phyloP scores from a whole-genome alignment of 2,888 invertebrate genomes.

The Camptogramma bilineatum region DNA sequence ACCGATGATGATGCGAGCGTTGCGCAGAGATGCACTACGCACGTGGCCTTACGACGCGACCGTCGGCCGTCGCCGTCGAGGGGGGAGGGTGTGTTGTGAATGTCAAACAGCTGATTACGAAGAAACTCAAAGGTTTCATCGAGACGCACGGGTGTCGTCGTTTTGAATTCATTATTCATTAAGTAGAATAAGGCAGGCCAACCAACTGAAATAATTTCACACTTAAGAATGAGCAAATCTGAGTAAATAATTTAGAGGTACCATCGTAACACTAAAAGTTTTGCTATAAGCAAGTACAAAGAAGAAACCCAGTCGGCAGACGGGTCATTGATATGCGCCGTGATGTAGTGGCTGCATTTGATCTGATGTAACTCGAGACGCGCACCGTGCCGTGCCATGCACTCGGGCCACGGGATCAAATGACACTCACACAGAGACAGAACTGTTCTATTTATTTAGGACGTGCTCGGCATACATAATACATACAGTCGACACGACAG shows the following conservation, averaged over 20 bases:
- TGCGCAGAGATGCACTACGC: conserved; percentile 67
- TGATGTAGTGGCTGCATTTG: conserved; percentile 42
- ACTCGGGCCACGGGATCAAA: conserved; percentile 31
- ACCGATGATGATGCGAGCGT: conserved; percentile 51
- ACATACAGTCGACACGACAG: conserved; percentile 13
- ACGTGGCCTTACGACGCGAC: conserved; percentile 43
- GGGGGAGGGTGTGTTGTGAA: conserved; percentile 51
- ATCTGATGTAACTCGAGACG: conserved; percentile 38
- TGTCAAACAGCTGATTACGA: conserved; percentile 79
- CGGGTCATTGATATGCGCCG: conserved; percentile 36
- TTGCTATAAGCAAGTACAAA: background rate
- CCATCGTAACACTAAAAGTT: background rate
- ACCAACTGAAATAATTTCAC: background rate
- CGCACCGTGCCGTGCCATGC: conserved; percentile 25
- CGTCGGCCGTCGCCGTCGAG: conserved; percentile 26
- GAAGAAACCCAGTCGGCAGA: conserved; percentile 9
- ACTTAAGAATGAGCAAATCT: background rate
- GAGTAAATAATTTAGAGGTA: background rate
- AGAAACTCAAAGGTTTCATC: conserved; percentile 56
- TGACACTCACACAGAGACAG: conserved; percentile 33
- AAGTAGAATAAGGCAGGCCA: background rate
- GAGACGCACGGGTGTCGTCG: conserved; percentile 30
- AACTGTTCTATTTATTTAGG: conserved; percentile 47
- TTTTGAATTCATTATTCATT: background rate
- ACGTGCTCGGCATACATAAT: conserved; percentile 34